Evolutionary conservation across 2,888 invertebrate species (phyloP).

Genomic region (Anaspis maculata): DNA sequence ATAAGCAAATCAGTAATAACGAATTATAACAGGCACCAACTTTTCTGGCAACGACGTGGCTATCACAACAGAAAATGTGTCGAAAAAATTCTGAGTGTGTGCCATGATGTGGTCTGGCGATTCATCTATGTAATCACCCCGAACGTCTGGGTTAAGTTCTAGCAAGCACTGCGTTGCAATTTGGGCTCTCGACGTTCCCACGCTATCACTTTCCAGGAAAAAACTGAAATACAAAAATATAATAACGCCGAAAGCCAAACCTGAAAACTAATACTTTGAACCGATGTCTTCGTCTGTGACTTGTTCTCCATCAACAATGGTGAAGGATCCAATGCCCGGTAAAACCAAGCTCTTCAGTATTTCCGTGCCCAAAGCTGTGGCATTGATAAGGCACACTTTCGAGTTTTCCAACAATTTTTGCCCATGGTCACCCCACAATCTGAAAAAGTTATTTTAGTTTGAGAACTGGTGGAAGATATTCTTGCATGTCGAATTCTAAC

Average conservation of each 20-base stretch:
- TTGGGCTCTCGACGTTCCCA: conserved; percentile 79
- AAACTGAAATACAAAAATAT: conserved; percentile 53
- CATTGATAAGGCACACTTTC: conserved; percentile 89
- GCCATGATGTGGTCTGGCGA: conserved; percentile 74
- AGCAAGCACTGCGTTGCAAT: conserved; percentile 72
- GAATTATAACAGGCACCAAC: too few relatives aligned
- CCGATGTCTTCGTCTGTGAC: conserved; percentile 89
- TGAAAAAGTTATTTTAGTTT: conserved; percentile 32
- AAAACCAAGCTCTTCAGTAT: conserved; percentile 89
- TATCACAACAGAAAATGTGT: conserved; percentile 79
- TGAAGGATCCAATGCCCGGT: conserved; percentile 88
- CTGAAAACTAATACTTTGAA: conserved; percentile 58
- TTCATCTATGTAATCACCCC: conserved; percentile 89
- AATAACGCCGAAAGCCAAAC: conserved; percentile 1
- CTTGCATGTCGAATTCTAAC: conserved; percentile 24
- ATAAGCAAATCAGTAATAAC: too few relatives aligned
- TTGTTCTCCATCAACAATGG: conserved; percentile 83
- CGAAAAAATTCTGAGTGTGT: conserved; percentile 83
- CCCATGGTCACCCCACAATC: conserved; percentile 98
- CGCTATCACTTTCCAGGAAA: conserved; percentile 74
- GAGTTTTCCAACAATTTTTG: conserved; percentile 82
- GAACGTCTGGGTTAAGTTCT: conserved; percentile 88
- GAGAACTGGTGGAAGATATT: too few relatives aligned
- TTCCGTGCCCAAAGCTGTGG: conserved; percentile 89
- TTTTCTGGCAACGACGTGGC: conserved; percentile 70